phyloP scores from a whole-genome alignment of 2,113 vertebrate genomes.

The Falcunculus frontatus region DNA sequence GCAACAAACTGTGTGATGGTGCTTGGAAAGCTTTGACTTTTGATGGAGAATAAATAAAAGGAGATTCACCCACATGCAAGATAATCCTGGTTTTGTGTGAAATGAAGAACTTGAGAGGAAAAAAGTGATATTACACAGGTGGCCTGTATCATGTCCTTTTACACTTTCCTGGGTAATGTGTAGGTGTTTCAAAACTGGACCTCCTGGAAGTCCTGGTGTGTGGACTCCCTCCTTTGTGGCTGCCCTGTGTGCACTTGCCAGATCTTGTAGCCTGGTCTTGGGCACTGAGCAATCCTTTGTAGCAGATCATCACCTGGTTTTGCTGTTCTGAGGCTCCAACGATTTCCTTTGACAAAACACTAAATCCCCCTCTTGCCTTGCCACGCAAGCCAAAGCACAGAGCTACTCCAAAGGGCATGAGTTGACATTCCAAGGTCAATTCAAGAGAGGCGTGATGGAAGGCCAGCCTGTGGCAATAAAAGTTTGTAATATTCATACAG shows the following conservation, averaged over 20 bases:
- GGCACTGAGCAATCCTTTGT: neutral
- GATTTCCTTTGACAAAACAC: neutral
- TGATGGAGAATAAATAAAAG: constrained; percentile 20
- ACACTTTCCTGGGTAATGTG: neutral
- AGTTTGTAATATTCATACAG: neutral
- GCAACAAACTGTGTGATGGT: constrained; percentile 8
- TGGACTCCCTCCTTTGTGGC: neutral
- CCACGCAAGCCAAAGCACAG: rapidly evolving
- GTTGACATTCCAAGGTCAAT: neutral
- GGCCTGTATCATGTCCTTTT: neutral
- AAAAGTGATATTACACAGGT: neutral
- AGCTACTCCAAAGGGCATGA: neutral
- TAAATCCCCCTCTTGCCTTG: neutral
- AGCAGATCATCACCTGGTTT: neutral
- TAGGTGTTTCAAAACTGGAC: neutral
- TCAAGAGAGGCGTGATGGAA: neutral
- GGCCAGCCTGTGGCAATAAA: neutral
- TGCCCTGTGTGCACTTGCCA: neutral
- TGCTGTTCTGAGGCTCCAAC: neutral
- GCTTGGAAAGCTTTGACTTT: constrained; percentile 18
- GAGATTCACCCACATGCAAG: neutral
- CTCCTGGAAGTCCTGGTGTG: neutral
- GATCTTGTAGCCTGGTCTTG: neutral
- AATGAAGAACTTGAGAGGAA: neutral
- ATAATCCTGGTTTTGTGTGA: neutral